Evolutionary conservation across 1,140 invertebrate species (phyloP).

Genomic region (Triops longicaudatus): DNA sequence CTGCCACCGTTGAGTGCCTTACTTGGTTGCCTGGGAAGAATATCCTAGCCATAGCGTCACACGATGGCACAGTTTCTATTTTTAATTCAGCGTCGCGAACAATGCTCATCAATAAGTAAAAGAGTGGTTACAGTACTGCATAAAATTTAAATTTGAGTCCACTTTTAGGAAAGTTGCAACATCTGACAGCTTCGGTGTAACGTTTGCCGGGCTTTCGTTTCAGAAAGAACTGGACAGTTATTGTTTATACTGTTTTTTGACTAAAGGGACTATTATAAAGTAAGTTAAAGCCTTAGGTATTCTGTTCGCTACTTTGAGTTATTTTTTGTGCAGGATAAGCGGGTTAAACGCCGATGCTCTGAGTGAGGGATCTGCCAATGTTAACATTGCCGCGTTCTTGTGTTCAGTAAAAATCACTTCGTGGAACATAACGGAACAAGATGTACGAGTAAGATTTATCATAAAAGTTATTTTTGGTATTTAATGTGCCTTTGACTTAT

Average conservation of each 20-base stretch:
- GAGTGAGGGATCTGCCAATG: background rate
- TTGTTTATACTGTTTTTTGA: background rate
- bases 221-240: background rate
- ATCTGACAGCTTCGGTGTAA: background rate
- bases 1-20: background rate
- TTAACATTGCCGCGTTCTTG: background rate
- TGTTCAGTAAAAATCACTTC: background rate
- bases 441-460: background rate
- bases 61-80: background rate
- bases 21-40: background rate
- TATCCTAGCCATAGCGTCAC: background rate
- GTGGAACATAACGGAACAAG: conserved; percentile 18
- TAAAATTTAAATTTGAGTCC: background rate
- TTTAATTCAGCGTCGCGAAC: background rate
- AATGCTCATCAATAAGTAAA: background rate
- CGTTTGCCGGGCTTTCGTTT: background rate
- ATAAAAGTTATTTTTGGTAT: background rate
- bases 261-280: background rate
- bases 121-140: background rate
- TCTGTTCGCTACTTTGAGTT: too few relatives aligned
- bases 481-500: background rate
- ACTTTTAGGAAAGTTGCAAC: background rate
- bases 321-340: background rate
- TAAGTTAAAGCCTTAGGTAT: background rate
- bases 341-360: background rate